Evolutionary conservation across 2,797 vertebrate species (phyloP), one percentile per base, ranked within the genome.

Genomic region (Hephaestus fuliginosus): DNA sequence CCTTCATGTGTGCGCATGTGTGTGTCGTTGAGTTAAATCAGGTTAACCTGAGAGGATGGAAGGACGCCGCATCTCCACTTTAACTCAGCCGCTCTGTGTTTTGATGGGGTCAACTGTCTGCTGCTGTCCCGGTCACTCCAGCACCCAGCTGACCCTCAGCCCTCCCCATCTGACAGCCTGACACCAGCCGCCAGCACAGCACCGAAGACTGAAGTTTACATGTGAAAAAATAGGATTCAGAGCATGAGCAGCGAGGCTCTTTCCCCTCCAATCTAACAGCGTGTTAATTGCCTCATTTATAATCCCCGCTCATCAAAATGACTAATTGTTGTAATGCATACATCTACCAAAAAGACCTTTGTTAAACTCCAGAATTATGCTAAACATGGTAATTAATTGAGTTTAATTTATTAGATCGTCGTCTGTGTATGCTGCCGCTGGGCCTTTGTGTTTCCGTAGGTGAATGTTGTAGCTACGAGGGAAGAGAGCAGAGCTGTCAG

Each of bases 221-320:
- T 60, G 65, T 62, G 51, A 84, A 70, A 33, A 82, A 84, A 65
- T 7, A 36, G 81, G 66, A 86, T 78, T 79, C 30, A 28, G 77
- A 71, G 81, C 81, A 44, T 39, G 80, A 87, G 84, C 78, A 25
- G 81, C 17, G 30, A 66, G 67, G 84, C 87, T 88, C 81, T 91
- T 89, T 82, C 80, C 84, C 90, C 83, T 83, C 85, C 86, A 74
- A 89, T 91, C 86, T 91, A 90, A 94, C 94, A 92, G 87, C 6
- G 48, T 76, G 90, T 90, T 95, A 95, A 96, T 95, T 91, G 92
- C 91, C 92, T 95, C 92, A 93, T 96, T 95, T 93, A 95, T 95
- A 94, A 95, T 93, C 94, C 79, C 81, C 64, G 85, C 92, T 93
- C 91, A 87, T 94, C 89, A 91, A 91, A 88, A 91, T 94, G 93